Evolutionary conservation across 2,888 invertebrate species (phyloP).

Genomic region (Drosophila mimica): DNA sequence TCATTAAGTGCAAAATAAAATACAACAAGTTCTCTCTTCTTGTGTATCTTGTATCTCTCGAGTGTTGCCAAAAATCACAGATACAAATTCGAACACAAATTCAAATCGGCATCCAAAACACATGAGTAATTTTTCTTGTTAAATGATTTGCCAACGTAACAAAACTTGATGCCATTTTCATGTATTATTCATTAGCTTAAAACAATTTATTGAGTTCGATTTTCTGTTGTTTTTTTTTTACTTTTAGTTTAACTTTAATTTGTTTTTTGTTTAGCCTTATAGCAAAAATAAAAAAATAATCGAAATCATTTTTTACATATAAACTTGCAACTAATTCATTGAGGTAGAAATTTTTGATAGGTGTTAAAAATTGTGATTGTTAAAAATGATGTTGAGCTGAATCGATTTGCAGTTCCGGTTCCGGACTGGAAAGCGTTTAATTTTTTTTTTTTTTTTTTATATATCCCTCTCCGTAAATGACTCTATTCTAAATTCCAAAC

Average conservation of each 20-base stretch:
- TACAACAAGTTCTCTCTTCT: neutral
- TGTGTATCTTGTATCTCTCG: neutral
- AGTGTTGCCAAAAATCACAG: constrained; percentile 6
- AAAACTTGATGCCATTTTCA: constrained; percentile 39
- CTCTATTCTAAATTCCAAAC: neutral
- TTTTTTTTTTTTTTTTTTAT: no score
- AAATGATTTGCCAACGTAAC: constrained; percentile 3
- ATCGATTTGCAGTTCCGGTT: neutral
- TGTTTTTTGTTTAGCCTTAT: neutral
- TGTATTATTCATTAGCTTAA: constrained; percentile 15
- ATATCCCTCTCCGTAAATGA: no score
- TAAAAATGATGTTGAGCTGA: neutral
- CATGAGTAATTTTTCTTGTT: constrained; percentile 50
- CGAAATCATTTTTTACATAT: neutral
- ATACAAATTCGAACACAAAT: no score
- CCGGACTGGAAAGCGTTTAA: neutral
- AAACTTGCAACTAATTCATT: neutral
- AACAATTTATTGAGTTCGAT: constrained; percentile 7
- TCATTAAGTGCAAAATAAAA: constrained; percentile 23
- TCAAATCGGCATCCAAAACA: constrained; percentile 4
- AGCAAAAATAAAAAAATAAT: neutral
- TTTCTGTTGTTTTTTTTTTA: neutral
- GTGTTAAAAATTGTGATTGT: neutral
- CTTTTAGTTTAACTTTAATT: neutral
- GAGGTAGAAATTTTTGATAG: neutral